phyloP scores from a whole-genome alignment of 2,888 invertebrate genomes.

The Dasysyrphus tricinctus region DNA sequence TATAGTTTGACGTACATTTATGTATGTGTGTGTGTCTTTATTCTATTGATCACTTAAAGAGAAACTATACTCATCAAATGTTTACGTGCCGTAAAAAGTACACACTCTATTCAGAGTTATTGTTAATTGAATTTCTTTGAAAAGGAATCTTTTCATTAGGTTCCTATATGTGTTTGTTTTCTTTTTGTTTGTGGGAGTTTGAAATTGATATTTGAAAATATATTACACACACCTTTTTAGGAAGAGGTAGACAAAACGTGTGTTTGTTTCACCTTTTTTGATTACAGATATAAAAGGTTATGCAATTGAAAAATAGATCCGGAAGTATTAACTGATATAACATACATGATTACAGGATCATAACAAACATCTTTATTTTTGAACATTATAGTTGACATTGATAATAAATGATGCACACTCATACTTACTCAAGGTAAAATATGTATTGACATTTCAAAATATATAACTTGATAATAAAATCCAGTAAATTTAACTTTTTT shows the following conservation, averaged over 20 bases:
- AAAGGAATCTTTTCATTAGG: slow-evolving; percentile 41
- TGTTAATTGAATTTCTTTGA: slow-evolving; percentile 59
- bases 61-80: slow-evolving; percentile 58
- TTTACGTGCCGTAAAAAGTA: slow-evolving; percentile 54
- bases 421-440: too few species aligned
- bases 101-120: slow-evolving; percentile 40
- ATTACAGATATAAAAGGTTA: slow-evolving; percentile 47
- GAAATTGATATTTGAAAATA: slow-evolving; percentile 60
- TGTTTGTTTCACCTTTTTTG: slow-evolving; percentile 47
- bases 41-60: slow-evolving; percentile 42
- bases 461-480: background rate
- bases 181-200: slow-evolving; percentile 33
- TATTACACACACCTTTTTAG: slow-evolving; percentile 44
- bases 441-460: slow-evolving; percentile 17
- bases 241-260: slow-evolving; percentile 41
- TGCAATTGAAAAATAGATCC: slow-evolving; percentile 59
- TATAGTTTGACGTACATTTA: slow-evolving; percentile 40
- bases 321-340: slow-evolving; percentile 69
- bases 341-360: slow-evolving; percentile 59
- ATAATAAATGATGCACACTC: background rate
- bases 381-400: background rate
- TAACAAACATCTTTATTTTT: slow-evolving; percentile 29
- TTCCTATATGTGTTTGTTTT: slow-evolving; percentile 4
- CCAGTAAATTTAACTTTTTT: background rate
- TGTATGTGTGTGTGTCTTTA: slow-evolving; percentile 46